Evolutionary conservation across 1,140 invertebrate species (phyloP).

Genomic region (Tetramorium simillimum): DNA sequence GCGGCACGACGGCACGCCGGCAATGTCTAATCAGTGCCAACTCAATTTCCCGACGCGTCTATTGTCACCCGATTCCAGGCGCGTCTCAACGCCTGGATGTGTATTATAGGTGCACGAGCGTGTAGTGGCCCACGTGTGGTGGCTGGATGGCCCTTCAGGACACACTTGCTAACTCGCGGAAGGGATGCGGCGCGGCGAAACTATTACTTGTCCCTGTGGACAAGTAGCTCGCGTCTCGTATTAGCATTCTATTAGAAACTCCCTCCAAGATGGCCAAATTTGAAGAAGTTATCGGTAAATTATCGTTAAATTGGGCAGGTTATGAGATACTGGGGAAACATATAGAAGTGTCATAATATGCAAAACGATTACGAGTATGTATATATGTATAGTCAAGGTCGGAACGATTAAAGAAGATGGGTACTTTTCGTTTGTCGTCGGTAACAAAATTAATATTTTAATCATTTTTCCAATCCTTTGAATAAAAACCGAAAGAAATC

Average conservation of each 20-base stretch:
- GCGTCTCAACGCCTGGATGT: conserved; percentile 65
- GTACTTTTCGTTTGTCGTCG: neutral
- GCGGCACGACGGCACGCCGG: conserved; percentile 80
- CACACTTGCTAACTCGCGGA: neutral
- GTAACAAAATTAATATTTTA: neutral
- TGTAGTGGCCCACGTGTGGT: neutral
- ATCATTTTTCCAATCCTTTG: neutral
- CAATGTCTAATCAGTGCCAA: conserved; percentile 84
- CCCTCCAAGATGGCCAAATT: neutral
- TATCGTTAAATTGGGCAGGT: neutral
- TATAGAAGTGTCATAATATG: neutral
- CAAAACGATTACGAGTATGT: neutral
- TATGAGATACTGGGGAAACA: neutral
- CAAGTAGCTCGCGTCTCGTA: conserved; percentile 11
- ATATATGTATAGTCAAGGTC: neutral
- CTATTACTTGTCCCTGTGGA: neutral
- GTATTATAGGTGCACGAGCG: conserved; percentile 30
- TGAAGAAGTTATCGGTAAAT: conserved; percentile 8
- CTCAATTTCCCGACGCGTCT: conserved; percentile 80
- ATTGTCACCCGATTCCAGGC: conserved; percentile 79
- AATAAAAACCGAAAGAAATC: neutral
- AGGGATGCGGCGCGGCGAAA: neutral
- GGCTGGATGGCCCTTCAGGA: neutral
- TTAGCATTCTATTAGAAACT: conserved; percentile 22
- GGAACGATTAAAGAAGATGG: neutral